These are phyloP conservation scores for Enteromius mattozi DNA, from an alignment of 2,797 vertebrate species.

Conservation along the genomic window DNA sequence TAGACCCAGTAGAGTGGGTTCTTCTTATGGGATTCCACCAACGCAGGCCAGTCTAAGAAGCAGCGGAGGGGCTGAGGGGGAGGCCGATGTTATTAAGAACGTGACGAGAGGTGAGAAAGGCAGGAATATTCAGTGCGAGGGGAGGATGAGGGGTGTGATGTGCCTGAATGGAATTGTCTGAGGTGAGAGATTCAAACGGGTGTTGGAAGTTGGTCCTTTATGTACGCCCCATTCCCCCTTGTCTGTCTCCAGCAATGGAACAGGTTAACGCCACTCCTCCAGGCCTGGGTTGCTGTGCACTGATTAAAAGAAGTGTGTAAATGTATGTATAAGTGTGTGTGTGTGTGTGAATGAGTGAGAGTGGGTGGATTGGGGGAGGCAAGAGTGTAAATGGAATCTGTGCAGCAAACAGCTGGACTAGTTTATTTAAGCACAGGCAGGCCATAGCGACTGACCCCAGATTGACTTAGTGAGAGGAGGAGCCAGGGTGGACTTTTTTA, in stretches of 20 bases:
- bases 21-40: slow-evolving; percentile 19
- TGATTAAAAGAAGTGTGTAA: slow-evolving; percentile 47
- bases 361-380: slow-evolving; percentile 77
- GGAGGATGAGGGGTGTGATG: slow-evolving; percentile 79
- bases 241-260: slow-evolving; percentile 3
- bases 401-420: slow-evolving; percentile 87
- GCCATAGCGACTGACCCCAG: slow-evolving; percentile 84
- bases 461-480: slow-evolving; percentile 84
- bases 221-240: slow-evolving; percentile 11
- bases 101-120: slow-evolving; percentile 78
- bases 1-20: neutral
- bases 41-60: neutral
- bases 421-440: slow-evolving; percentile 89
- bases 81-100: slow-evolving; percentile 33
- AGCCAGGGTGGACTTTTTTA: slow-evolving; percentile 87
- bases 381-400: slow-evolving; percentile 83
- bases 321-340: slow-evolving; percentile 27
- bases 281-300: neutral
- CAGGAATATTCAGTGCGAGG: slow-evolving; percentile 81
- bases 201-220: slow-evolving; percentile 31
- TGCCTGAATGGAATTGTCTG: slow-evolving; percentile 71
- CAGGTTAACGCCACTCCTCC: slow-evolving; percentile 32
- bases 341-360: slow-evolving; percentile 64
- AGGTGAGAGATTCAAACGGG: slow-evolving; percentile 80
- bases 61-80: neutral